Evolutionary conservation across 2,797 vertebrate genomes (phyloP).

Genomic region (Mormyrus hasselquistii): DNA sequence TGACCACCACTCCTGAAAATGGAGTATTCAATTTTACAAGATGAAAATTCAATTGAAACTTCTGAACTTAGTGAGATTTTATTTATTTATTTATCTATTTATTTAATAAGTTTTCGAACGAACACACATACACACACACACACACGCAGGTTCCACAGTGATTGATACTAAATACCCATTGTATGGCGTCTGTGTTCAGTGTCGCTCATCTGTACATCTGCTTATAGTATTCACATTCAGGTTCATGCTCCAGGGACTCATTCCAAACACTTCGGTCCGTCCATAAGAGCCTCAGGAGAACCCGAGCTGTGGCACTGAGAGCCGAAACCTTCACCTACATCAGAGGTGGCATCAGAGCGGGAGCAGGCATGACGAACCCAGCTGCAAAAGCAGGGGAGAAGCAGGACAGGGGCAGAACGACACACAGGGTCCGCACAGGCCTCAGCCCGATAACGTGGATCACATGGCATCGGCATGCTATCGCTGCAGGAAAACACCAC

Average conservation of each 20-base stretch:
- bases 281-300: not conserved
- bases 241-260: not conserved
- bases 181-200: not conserved
- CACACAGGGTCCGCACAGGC: not conserved
- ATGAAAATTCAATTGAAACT: not conserved
- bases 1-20: not conserved
- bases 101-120: not conserved
- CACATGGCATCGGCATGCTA: not conserved
- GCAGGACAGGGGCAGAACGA: not conserved
- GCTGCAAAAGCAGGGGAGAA: not conserved
- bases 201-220: not conserved
- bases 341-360: not conserved
- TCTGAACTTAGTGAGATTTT: not conserved
- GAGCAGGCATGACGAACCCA: not conserved
- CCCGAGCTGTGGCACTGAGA: not conserved
- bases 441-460: not conserved
- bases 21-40: not conserved
- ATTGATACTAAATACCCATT: not conserved
- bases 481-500: not conserved
- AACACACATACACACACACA: not conserved
- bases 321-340: not conserved
- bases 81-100: not conserved
- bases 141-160: not conserved
- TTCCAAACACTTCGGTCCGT: not conserved
- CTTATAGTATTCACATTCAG: not conserved